phyloP scores from a whole-genome alignment of 2,888 invertebrate species.

The Steinernema hermaphroditum region DNA sequence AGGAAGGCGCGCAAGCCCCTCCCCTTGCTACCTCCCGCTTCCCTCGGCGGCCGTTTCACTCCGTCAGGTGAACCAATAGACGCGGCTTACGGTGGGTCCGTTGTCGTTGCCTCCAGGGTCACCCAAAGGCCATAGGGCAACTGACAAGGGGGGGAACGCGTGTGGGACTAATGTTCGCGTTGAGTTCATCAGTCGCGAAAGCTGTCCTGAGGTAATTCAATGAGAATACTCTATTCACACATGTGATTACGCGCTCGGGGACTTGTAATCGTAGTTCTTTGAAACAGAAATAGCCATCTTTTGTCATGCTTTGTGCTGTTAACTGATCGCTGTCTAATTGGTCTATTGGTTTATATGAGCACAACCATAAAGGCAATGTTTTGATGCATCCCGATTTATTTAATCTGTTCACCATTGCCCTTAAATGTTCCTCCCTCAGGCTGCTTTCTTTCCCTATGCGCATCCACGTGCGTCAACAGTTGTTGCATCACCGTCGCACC shows the following conservation, averaged over 20 bases:
- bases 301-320: no score
- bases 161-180: neutral
- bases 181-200: neutral
- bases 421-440: no score
- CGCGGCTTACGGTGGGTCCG: neutral
- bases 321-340: no score
- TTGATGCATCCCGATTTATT: no score
- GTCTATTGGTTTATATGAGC: no score
- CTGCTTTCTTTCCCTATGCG: no score
- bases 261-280: neutral
- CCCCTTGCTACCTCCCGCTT: neutral
- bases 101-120: neutral
- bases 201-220: constrained; percentile 20
- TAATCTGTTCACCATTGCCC: neutral
- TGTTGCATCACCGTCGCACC: neutral
- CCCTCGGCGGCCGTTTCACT: neutral
- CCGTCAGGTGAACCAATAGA: neutral
- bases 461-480: no score
- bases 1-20: constrained; percentile 4
- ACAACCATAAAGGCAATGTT: no score
- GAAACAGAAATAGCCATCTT: neutral
- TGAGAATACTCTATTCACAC: constrained; percentile 2
- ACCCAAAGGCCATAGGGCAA: neutral
- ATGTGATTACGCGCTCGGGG: neutral
- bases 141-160: neutral